Base-by-base conservation (phyloP, 2,797 vertebrate genomes). In the Catostomus latipinnis region DNA sequence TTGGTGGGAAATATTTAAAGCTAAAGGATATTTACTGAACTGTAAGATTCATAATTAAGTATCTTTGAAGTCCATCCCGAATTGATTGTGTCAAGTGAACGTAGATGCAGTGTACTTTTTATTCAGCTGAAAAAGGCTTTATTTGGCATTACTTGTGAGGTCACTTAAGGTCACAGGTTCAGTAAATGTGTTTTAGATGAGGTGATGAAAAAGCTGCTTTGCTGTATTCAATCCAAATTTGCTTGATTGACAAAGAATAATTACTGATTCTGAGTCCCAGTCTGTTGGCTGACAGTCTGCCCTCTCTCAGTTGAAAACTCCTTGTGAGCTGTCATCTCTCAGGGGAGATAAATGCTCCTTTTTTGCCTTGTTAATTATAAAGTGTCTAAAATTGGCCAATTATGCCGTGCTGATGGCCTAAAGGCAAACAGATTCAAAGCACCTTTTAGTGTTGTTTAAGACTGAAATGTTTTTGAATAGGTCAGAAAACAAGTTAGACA, bases 351-450 rank as follows among this genome's bases (percentile, higher is more conserved):
- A 72, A 72, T 56, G 76, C 50, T 78, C 43, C 43, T 62, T 12
- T 68, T 67, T 58, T 66, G 45, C 16, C 70, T 57, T 6, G n/a
- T 72, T 80, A 49, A 73, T 73, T 65, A 79, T 79, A 58, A 66
- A 49, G 52, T 50, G 52, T 80, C 61, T 73, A 58, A 66, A 72
- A 66, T 72, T 50, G 52, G 43, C 67, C 68, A 72, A 63, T 72
- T 80, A 57, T 57, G 43, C 56, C 43, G 66, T 57, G 45, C 11
- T 9, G n/a, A 14, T 0, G 12, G 60, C 48, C 68, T 48, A 71
- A 72, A 63, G 62, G 61, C 16, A 8, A 9, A 57, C 52, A 0
- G 13, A 56, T 52, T 2, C 8, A 0, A 0, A n/a, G 43, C 14
- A 66, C 16, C 52, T 80, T 73, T 72, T 63, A 63, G 53, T 22